These are phyloP conservation scores for Microcebus lehilahytsara DNA, from an alignment of 2,113 vertebrate genomes.

Conservation along the genomic window DNA sequence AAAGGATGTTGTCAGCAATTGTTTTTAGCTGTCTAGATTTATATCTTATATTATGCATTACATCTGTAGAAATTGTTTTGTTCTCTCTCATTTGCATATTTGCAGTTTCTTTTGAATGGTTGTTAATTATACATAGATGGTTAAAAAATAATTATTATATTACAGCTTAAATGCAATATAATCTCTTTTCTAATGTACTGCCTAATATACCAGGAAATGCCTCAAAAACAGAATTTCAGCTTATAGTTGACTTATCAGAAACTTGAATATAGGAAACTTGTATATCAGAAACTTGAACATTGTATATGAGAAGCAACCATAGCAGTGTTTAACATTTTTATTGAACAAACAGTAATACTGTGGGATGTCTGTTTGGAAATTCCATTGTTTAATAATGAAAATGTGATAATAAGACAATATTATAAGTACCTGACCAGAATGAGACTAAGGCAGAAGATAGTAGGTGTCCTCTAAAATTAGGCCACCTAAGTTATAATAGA, in stretches of 20 bases:
- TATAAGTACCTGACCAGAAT: constrained; percentile 52
- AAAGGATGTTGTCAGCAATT: constrained; percentile 71
- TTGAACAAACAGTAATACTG: constrained; percentile 47
- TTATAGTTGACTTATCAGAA: constrained; percentile 64
- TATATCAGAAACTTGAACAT: background rate
- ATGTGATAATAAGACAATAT: constrained; percentile 57
- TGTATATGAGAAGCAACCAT: constrained; percentile 53
- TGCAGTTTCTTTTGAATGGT: constrained; percentile 78
- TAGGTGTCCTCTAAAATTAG: constrained; percentile 38
- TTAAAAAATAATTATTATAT: constrained; percentile 62
- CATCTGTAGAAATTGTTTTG: constrained; percentile 73
- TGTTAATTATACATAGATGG: constrained; percentile 71
- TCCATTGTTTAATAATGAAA: constrained; percentile 60
- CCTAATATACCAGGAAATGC: constrained; percentile 74
- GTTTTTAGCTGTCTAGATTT: constrained; percentile 69
- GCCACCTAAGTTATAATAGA: constrained; percentile 14
- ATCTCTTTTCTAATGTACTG: constrained; percentile 73
- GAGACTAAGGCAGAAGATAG: constrained; percentile 49
- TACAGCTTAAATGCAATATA: constrained; percentile 72
- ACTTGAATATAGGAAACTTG: constrained; percentile 58
- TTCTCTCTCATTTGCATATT: constrained; percentile 76
- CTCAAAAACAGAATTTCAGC: constrained; percentile 70
- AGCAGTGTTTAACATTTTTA: constrained; percentile 43
- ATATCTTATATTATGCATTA: constrained; percentile 67
- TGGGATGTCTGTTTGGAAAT: constrained; percentile 63